These are phyloP conservation scores for Anhinga rufa DNA, from an alignment of 2,113 vertebrate species.

Conservation along the genomic window DNA sequence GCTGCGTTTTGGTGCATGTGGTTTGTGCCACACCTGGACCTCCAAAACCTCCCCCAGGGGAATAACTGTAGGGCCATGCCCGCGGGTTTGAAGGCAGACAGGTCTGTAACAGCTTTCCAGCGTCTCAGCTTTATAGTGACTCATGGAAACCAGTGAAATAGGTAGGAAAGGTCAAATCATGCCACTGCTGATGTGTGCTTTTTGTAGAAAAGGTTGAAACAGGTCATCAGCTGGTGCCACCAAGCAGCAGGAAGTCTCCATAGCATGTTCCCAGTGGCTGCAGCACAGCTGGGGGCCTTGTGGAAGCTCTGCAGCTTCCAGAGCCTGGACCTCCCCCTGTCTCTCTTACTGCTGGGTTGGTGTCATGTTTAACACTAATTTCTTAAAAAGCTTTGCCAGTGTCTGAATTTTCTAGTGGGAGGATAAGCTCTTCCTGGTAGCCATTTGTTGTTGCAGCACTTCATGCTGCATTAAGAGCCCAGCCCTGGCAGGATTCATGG, in stretches of 20 bases:
- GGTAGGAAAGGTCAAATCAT: background rate
- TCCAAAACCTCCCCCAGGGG: background rate
- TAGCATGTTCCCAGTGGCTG: fast-evolving
- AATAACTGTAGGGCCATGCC: background rate
- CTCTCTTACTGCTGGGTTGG: background rate
- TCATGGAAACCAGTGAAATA: background rate
- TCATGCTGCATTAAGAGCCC: background rate
- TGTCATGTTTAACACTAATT: background rate
- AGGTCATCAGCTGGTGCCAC: background rate
- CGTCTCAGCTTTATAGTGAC: background rate
- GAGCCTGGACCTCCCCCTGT: background rate
- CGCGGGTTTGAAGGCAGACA: fast-evolving
- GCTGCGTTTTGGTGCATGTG: background rate
- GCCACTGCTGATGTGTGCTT: background rate
- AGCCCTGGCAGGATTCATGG: background rate
- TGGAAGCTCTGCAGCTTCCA: background rate
- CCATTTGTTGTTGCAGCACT: background rate
- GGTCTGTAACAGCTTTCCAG: background rate
- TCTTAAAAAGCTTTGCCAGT: background rate
- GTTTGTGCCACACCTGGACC: background rate
- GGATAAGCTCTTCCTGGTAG: background rate
- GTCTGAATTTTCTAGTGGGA: background rate
- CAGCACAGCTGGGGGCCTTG: background rate
- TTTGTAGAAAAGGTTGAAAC: background rate
- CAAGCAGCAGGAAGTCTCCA: no score